Percentiles rank a stretch among this genome's conserved stretches.
Conservation (phyloP, 2,797 vertebrate species). For the Eleutherodactylus coqui region DNA sequence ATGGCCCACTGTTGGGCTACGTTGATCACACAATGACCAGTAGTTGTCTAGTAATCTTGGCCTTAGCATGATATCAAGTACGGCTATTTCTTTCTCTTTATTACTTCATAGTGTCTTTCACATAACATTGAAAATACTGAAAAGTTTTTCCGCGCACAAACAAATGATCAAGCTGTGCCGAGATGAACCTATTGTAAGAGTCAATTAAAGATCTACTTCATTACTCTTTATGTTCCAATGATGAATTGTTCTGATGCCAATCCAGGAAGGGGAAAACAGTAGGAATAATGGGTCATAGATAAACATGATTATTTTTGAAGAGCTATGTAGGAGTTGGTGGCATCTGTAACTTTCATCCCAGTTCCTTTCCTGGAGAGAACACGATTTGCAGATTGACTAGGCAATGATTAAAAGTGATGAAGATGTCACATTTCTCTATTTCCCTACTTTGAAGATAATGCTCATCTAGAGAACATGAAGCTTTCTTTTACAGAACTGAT, state of each 20-base stretch:
- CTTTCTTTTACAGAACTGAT: neutral
- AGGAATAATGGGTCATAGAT: slow-evolving; percentile 58
- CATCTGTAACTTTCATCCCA: slow-evolving; percentile 55
- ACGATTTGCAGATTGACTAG: slow-evolving; percentile 52
- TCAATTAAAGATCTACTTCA: slow-evolving; percentile 40
- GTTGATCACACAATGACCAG: neutral
- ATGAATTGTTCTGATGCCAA: slow-evolving; percentile 48
- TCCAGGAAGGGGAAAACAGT: slow-evolving; percentile 42
- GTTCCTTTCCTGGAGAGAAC: slow-evolving; percentile 52
- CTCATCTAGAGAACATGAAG: neutral
- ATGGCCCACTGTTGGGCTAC: no score
- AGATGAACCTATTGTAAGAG: slow-evolving; percentile 28
- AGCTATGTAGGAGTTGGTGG: slow-evolving; percentile 57
- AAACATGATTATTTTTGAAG: slow-evolving; percentile 60
- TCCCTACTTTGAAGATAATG: slow-evolving; percentile 14
- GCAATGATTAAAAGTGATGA: slow-evolving; percentile 52
- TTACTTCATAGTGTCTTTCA: neutral
- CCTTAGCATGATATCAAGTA: neutral
- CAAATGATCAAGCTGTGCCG: neutral
- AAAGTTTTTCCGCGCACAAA: neutral
- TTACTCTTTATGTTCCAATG: slow-evolving; percentile 42
- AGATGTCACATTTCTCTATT: slow-evolving; percentile 44
- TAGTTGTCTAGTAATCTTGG: neutral
- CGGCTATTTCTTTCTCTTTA: no score
- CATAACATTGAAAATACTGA: neutral